A percentile compares a stretch with the other conserved stretches of the same genome.
Conservation (phyloP, 2,113 vertebrate species). For the Hydropotes inermis region DNA sequence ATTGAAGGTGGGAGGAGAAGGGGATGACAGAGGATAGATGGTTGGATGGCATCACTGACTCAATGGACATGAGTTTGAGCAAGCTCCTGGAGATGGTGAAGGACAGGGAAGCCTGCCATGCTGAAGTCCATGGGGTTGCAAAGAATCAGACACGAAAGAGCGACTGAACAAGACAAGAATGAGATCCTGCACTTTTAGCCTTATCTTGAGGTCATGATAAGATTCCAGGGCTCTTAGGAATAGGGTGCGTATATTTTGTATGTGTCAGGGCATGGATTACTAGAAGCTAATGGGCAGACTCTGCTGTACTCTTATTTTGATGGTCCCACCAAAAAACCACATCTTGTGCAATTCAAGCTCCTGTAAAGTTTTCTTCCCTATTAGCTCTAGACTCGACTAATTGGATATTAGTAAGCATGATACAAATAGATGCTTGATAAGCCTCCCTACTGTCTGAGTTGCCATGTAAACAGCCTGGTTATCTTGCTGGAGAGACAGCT, state of each 20-base stretch:
- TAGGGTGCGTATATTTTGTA: background rate
- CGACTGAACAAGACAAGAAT: background rate
- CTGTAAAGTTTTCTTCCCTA: background rate
- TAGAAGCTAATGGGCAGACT: background rate
- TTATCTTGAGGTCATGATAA: background rate
- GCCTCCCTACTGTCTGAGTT: background rate
- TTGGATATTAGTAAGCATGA: background rate
- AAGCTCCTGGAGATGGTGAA: background rate
- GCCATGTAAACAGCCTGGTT: background rate
- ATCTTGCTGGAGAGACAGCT: background rate
- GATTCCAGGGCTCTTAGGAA: background rate
- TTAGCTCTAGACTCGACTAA: background rate
- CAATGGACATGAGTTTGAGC: background rate
- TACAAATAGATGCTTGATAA: background rate
- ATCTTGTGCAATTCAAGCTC: background rate
- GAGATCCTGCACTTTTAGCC: background rate
- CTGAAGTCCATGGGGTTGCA: background rate
- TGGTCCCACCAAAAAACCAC: background rate
- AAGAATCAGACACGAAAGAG: background rate
- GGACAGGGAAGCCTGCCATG: background rate
- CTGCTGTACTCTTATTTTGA: background rate
- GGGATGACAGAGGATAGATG: background rate
- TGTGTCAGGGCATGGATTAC: background rate
- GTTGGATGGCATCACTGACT: background rate
- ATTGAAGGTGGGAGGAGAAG: background rate